Conservation (phyloP, 1,140 invertebrate species). For the Anoplophora glabripennis region DNA sequence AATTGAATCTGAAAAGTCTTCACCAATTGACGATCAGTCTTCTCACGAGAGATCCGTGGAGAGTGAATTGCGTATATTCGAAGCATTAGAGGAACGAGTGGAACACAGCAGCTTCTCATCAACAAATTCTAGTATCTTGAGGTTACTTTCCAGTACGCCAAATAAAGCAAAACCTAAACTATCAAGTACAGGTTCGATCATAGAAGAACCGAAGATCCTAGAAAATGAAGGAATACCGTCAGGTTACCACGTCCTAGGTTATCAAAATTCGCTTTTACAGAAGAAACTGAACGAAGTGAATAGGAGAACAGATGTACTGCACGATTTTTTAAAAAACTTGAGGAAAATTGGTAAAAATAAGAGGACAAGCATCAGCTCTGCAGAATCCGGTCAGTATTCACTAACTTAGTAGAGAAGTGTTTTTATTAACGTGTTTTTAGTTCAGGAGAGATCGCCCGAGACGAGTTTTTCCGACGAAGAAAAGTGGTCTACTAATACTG, state of each 20-base stretch:
- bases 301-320: conserved; percentile 20
- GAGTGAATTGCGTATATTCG: conserved; percentile 59
- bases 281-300: conserved; percentile 23
- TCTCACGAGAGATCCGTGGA: too few species aligned
- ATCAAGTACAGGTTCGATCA: neutral
- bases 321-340: conserved; percentile 22
- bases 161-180: conserved; percentile 21
- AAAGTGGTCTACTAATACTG: conserved; percentile 19
- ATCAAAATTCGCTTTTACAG: neutral
- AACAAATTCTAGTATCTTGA: conserved; percentile 53
- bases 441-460: neutral
- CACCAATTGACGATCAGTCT: conserved; percentile 26
- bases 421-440: too few species aligned
- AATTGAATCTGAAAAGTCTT: conserved; percentile 21
- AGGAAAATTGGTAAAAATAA: neutral
- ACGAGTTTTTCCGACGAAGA: conserved; percentile 28
- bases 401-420: too few species aligned
- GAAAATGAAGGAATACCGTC: conserved; percentile 17
- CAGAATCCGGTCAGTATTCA: neutral
- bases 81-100: conserved; percentile 67
- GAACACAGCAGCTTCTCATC: conserved; percentile 69
- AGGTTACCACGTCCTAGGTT: neutral
- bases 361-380: neutral
- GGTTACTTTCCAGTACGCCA: conserved; percentile 42
- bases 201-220: conserved; percentile 1